phyloP scores from a whole-genome alignment of 2,113 vertebrate genomes.

The Scortum barcoo region DNA sequence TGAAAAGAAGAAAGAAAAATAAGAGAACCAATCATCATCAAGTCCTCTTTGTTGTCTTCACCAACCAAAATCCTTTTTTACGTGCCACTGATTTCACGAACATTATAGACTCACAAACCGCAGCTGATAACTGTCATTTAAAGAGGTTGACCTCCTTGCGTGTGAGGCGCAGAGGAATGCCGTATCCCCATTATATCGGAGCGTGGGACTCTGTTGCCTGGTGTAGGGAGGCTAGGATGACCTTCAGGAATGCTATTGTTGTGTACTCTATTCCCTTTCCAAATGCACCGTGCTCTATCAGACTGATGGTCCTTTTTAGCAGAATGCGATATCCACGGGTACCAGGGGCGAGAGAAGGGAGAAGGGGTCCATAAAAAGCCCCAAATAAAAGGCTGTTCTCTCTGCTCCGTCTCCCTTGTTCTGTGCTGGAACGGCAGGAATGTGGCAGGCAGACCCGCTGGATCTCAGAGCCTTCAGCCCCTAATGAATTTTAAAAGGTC shows the following conservation, averaged over 20 bases:
- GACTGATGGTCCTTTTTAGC: slow-evolving; percentile 90
- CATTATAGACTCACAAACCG: slow-evolving; percentile 32
- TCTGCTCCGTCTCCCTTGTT: slow-evolving; percentile 88
- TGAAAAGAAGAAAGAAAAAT: no score
- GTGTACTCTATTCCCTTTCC: slow-evolving; percentile 81
- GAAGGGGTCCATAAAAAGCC: slow-evolving; percentile 86
- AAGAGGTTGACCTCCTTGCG: slow-evolving; percentile 54
- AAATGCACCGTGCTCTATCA: slow-evolving; percentile 85
- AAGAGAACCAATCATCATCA: no score
- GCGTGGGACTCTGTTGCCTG: slow-evolving; percentile 80
- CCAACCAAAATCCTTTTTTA: not conserved
- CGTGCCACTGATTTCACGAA: slow-evolving; percentile 2
- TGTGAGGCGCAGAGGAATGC: slow-evolving; percentile 67
- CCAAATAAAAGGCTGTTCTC: slow-evolving; percentile 86
- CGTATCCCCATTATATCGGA: slow-evolving; percentile 74
- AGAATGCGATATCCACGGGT: slow-evolving; percentile 91
- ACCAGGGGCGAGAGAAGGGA: slow-evolving; percentile 80
- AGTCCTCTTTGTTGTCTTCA: not conserved
- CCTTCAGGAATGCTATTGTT: slow-evolving; percentile 89
- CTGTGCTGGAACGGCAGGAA: slow-evolving; percentile 91
- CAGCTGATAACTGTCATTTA: slow-evolving; percentile 50
- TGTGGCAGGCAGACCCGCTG: slow-evolving; percentile 87
- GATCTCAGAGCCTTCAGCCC: slow-evolving; percentile 84
- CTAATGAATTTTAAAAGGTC: slow-evolving; percentile 97
- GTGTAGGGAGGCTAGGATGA: slow-evolving; percentile 77